Evolutionary conservation across 2,888 invertebrate genomes (phyloP).

Genomic region (Resseliella maxima): DNA sequence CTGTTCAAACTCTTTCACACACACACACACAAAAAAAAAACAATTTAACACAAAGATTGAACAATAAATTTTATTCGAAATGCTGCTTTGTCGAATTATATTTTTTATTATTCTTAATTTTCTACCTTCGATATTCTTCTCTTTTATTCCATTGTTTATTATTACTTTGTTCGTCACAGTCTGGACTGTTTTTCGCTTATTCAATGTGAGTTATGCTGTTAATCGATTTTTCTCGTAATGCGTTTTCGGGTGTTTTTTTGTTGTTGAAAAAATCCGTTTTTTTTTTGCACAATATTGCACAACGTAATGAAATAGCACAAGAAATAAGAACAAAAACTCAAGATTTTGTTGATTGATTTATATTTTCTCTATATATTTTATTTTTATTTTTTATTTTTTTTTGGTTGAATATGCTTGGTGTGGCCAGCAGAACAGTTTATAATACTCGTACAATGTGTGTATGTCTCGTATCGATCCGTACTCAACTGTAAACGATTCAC

Average conservation of each 20-base stretch:
- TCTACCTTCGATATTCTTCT: background rate
- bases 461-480: conserved; percentile 43
- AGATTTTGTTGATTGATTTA: background rate
- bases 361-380: background rate
- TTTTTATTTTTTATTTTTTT: background rate
- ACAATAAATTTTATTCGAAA: conserved; percentile 2
- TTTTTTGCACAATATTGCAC: too few relatives aligned
- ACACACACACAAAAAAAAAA: too few relatives aligned
- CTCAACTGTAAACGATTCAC: conserved; percentile 45
- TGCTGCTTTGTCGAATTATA: background rate
- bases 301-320: too few relatives aligned
- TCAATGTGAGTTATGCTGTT: background rate
- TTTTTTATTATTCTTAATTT: background rate
- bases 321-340: background rate
- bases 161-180: background rate
- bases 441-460: conserved; percentile 51
- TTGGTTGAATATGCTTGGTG: background rate
- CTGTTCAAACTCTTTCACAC: conserved; percentile 11
- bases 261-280: background rate
- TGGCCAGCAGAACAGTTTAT: conserved; percentile 11
- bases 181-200: conserved; percentile 23
- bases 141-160: conserved; percentile 33
- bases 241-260: background rate
- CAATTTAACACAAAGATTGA: conserved; percentile 21
- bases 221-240: conserved; percentile 38